Conservation (phyloP, 2,888 invertebrate species). For the Callyntrura guangdongensis region DNA sequence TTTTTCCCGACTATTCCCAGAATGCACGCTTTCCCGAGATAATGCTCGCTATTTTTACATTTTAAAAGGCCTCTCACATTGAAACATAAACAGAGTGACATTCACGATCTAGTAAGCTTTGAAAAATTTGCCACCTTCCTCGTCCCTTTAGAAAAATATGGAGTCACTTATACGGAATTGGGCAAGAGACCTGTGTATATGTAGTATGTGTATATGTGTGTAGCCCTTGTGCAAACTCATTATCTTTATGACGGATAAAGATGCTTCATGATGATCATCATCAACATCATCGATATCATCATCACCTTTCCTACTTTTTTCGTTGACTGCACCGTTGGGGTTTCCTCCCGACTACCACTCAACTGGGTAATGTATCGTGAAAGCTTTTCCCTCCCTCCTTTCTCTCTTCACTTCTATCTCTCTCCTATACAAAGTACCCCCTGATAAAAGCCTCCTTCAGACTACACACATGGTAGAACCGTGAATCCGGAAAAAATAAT, state of each 20-base stretch:
- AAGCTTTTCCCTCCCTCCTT: too few species aligned
- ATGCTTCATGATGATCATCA: constrained; percentile 18
- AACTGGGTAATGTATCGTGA: constrained; percentile 60
- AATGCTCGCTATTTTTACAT: not conserved
- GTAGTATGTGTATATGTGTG: too few species aligned
- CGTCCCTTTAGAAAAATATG: not conserved
- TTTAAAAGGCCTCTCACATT: constrained; percentile 15
- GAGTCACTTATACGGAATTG: too few species aligned
- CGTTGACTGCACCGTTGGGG: not conserved
- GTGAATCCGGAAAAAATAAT: not conserved
- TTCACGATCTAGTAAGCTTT: constrained; percentile 4
- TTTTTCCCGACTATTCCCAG: not conserved
- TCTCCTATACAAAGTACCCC: not conserved
- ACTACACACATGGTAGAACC: too few species aligned
- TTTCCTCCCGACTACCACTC: not conserved
- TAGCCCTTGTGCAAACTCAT: constrained; percentile 64
- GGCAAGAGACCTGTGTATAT: not conserved
- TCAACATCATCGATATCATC: too few species aligned
- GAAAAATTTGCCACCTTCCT: not conserved
- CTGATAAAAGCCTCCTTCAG: not conserved
- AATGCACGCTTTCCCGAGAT: too few species aligned
- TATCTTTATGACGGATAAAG: constrained; percentile 69
- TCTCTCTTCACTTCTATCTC: not conserved
- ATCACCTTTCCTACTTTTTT: not conserved
- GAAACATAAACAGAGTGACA: not conserved